Evolutionary conservation across 2,888 invertebrate species (phyloP).

Genomic region (Stomorhina lunata): DNA sequence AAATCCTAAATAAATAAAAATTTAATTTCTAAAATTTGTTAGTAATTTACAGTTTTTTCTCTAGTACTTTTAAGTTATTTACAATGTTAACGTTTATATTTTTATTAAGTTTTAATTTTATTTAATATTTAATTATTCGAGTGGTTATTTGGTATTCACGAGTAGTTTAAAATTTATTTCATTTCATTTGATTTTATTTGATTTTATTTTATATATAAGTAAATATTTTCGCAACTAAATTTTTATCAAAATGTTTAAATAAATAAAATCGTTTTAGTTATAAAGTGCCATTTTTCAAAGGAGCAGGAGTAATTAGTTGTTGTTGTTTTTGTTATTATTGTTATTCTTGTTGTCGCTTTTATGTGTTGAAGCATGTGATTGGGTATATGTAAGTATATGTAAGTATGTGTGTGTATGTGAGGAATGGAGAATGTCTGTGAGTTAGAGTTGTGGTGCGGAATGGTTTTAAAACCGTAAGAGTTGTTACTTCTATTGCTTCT

Average conservation of each 20-base stretch:
- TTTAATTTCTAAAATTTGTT: no score
- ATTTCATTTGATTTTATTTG: neutral
- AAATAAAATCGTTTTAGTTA: neutral
- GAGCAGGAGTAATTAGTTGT: neutral
- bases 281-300: neutral
- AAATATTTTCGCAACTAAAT: slow-evolving; percentile 19
- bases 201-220: neutral
- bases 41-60: no score
- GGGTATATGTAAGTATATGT: neutral
- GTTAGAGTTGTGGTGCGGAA: neutral
- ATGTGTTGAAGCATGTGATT: neutral
- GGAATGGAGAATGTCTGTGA: no score
- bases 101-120: no score
- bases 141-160: neutral
- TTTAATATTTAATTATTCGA: no score
- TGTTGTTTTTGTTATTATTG: neutral
- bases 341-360: neutral
- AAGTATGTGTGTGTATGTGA: neutral
- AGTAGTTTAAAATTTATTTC: neutral
- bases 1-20: no score
- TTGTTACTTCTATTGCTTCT: slow-evolving; percentile 65
- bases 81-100: no score
- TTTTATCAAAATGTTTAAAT: neutral
- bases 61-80: no score
- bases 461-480: neutral